Evolutionary conservation across 1,140 invertebrate genomes (phyloP).

Genomic region (Dreissena rostriformis): DNA sequence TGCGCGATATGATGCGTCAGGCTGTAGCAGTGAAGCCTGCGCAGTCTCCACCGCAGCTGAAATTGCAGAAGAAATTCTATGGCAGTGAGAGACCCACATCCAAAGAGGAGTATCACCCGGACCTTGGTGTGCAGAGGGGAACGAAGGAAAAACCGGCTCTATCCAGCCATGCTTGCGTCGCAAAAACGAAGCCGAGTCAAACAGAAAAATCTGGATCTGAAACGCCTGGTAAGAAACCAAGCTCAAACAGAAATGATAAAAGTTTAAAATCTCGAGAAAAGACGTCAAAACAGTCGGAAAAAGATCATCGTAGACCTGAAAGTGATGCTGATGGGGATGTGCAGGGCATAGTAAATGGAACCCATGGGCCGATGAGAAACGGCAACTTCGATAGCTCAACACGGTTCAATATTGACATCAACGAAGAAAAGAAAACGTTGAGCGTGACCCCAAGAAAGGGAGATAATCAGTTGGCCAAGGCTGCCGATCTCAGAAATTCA

Average conservation of each 20-base stretch:
- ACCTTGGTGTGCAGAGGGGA: constrained; percentile 39
- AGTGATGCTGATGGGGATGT: background rate
- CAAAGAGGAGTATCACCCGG: constrained; percentile 32
- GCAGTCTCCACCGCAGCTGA: constrained; percentile 41
- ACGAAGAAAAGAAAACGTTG: constrained; percentile 41
- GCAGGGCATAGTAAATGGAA: background rate
- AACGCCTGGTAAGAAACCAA: background rate
- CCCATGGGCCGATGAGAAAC: background rate
- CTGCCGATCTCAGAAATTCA: constrained; percentile 7
- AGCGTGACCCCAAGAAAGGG: constrained; percentile 37
- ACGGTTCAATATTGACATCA: constrained; percentile 65
- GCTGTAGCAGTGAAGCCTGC: constrained; percentile 51
- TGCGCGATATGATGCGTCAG: constrained; percentile 63
- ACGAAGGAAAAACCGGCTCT: constrained; percentile 47
- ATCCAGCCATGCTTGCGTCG: constrained; percentile 32
- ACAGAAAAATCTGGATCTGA: constrained; percentile 7
- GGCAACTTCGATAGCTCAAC: constrained; percentile 15
- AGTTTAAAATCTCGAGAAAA: constrained; percentile 24
- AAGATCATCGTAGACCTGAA: constrained; percentile 12
- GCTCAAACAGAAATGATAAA: constrained; percentile 10
- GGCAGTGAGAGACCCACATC: constrained; percentile 58
- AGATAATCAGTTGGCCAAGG: constrained; percentile 38
- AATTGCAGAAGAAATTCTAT: constrained; percentile 67
- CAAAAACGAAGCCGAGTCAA: constrained; percentile 40
- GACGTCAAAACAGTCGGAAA: background rate